Evolutionary conservation across 1,140 invertebrate genomes (phyloP), one percentile per base, ranked within the genome.

Genomic region (Formica selysi): DNA sequence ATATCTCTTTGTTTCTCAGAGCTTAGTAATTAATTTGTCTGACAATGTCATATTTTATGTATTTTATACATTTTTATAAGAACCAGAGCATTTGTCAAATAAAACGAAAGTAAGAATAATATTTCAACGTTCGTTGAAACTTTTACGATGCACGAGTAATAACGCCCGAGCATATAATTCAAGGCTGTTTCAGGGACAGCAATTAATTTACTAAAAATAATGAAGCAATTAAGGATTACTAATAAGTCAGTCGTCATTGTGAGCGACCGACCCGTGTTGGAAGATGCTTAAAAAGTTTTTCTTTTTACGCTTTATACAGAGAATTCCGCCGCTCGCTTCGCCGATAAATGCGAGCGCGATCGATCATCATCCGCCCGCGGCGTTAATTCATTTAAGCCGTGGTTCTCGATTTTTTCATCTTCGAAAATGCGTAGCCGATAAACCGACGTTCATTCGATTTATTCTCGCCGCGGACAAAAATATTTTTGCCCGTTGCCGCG

Each of bases 311-410:
- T 19, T 65, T 78, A 65, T 16, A 48, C 61, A 22, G 16, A 11
- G 16, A 19, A 64, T 59, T 51, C 7, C 62, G 51, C 29, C 26
- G 41, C 26, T 1, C 7, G 59, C 29, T 51, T 85, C 51, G 54
- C 19, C 67, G 22, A 88, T 89, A 87, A 85, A 85, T 86, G 68
- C 36, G 44, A 68, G 48, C 51, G 36, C 67, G 51, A 64, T 59
- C 29, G 79, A 78, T 62, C 54, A 78, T 89, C 85, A 87, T 57
- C 54, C 41, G 62, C 70, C 80, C 51, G 19, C 29, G 19, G 67
- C n/a, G 54, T 85, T 73, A 73, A 79, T 85, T 85, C 59, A 38
- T 48, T 36, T 22, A 29, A 44, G 13, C 16, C 44, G 29, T 48
- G 67, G 73, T 68, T 61, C 48, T 57, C 73, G 73, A 73, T 61